These are phyloP conservation scores for Heterocephalus glaber DNA, from an alignment of 2,113 vertebrate genomes.

Conservation along the genomic window DNA sequence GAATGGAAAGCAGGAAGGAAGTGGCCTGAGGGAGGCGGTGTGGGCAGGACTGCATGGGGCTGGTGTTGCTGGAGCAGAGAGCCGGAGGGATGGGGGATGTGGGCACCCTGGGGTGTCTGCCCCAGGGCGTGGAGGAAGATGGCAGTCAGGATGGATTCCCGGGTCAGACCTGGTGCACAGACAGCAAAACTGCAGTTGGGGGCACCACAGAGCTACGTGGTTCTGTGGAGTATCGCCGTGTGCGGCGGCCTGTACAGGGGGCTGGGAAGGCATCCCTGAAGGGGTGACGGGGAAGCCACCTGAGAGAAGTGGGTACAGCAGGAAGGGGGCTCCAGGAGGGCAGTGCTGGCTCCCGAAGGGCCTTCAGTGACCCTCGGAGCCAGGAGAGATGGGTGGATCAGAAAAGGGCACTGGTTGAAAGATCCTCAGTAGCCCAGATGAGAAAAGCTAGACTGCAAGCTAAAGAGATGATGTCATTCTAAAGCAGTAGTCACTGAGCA, in stretches of 20 bases:
- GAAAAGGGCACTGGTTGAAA: not conserved
- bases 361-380: too few species aligned
- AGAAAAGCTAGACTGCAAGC: not conserved
- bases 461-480: not conserved
- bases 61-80: not conserved
- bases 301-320: not conserved
- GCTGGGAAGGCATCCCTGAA: not conserved
- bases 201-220: not conserved
- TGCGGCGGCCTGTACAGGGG: not conserved
- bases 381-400: not conserved
- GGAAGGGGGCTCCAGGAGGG: too few species aligned
- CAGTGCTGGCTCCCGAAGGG: not conserved
- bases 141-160: not conserved
- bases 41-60: too few species aligned
- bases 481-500: not conserved
- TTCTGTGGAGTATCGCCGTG: not conserved
- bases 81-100: too few species aligned
- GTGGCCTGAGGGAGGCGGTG: rapidly evolving
- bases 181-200: not conserved
- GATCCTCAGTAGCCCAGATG: not conserved
- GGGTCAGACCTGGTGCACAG: not conserved
- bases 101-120: not conserved
- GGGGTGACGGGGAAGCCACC: not conserved
- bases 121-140: not conserved
- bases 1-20: not conserved